These are phyloP conservation scores for Cyanocitta stelleri DNA, from an alignment of 2,113 vertebrate genomes.

Conservation along the genomic window DNA sequence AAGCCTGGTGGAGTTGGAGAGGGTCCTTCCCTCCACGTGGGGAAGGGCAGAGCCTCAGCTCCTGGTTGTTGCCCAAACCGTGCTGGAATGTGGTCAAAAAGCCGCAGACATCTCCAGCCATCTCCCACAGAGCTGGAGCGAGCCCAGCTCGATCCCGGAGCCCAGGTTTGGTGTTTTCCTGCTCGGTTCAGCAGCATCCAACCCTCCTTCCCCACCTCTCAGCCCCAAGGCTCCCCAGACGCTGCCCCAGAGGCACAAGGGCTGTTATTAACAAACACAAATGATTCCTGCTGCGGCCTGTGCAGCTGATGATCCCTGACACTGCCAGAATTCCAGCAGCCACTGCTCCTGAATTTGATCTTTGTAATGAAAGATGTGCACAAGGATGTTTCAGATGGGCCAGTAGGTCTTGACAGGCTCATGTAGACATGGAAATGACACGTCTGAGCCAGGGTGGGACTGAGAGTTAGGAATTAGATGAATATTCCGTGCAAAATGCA, in stretches of 20 bases:
- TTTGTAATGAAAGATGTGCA: neutral
- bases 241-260: accelerated
- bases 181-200: neutral
- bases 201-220: neutral
- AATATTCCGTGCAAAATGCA: neutral
- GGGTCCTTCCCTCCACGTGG: neutral
- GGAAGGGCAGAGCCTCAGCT: neutral
- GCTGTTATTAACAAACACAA: neutral
- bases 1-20: neutral
- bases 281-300: neutral
- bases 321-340: neutral
- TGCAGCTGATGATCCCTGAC: neutral
- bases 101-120: neutral
- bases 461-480: neutral
- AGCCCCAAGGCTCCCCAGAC: neutral
- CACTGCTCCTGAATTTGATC: neutral
- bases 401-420: neutral
- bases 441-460: neutral
- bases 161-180: neutral
- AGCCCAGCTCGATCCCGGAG: neutral
- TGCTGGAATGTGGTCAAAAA: accelerated
- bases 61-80: neutral
- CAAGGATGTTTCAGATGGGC: neutral
- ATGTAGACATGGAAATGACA: conserved; percentile 24
- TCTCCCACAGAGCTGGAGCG: neutral